These are phyloP conservation scores for Belonocnema kinseyi DNA, from an alignment of 1,140 invertebrate genomes.

Conservation along the genomic window DNA sequence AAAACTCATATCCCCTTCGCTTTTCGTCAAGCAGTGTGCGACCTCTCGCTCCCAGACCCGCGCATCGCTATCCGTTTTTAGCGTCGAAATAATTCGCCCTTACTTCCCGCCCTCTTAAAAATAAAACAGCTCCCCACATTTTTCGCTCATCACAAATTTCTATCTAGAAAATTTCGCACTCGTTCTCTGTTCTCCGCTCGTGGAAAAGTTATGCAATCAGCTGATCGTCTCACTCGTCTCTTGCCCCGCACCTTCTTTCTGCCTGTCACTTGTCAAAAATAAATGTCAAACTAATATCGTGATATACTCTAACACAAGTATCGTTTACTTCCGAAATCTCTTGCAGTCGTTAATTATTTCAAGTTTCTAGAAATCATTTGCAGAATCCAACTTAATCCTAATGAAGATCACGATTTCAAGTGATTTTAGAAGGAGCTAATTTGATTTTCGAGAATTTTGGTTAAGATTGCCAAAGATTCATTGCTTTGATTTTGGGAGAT, in stretches of 20 bases:
- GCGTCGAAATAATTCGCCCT: conserved; percentile 30
- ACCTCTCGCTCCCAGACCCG: conserved; percentile 7
- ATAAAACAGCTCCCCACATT: conserved; percentile 41
- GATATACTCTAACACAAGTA: conserved; percentile 27
- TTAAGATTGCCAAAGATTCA: too few species aligned
- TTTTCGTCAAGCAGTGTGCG: conserved; percentile 10
- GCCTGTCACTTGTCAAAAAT: conserved; percentile 75
- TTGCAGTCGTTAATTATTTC: conserved; percentile 34
- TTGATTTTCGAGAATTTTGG: too few species aligned
- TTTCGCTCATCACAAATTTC: conserved; percentile 5
- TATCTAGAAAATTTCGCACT: conserved; percentile 37
- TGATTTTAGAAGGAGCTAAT: too few species aligned
- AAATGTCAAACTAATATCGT: conserved; percentile 56
- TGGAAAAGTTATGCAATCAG: conserved; percentile 76
- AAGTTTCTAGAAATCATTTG: too few species aligned
- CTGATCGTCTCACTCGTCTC: conserved; percentile 67
- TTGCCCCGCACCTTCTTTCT: conserved; percentile 49
- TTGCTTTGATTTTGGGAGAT: too few species aligned
- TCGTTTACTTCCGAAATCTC: conserved; percentile 58
- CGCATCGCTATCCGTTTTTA: conserved; percentile 22
- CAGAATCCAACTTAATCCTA: too few species aligned
- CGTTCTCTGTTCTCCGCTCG: conserved; percentile 49
- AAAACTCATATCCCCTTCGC: conserved; percentile 2
- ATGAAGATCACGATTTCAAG: too few species aligned
- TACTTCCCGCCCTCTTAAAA: conserved; percentile 46